These are phyloP conservation scores for Rhagoletis zephyria DNA, from an alignment of 1,140 invertebrate species.

Conservation along the genomic window DNA sequence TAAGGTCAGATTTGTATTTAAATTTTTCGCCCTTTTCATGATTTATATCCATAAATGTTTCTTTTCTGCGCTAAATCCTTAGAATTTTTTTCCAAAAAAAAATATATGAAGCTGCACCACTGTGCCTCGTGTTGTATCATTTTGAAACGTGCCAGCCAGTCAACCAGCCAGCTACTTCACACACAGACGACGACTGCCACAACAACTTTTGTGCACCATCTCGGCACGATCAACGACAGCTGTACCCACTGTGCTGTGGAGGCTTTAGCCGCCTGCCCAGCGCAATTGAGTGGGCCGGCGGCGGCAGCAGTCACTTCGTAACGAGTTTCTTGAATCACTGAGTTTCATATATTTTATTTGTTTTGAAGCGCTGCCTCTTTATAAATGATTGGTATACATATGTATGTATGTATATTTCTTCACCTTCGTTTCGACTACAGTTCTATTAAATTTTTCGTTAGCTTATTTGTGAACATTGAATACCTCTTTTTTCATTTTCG, in stretches of 20 bases:
- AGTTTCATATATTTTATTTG: background rate
- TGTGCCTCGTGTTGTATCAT: background rate
- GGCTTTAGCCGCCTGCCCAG: background rate
- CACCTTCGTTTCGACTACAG: background rate
- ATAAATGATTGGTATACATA: background rate
- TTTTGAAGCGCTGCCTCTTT: background rate
- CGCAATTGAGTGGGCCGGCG: background rate
- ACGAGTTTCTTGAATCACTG: background rate
- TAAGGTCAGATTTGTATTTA: no score
- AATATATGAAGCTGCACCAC: no score
- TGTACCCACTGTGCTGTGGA: background rate
- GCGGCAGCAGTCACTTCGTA: background rate
- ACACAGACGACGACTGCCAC: background rate
- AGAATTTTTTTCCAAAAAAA: no score
- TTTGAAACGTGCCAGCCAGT: slow-evolving; percentile 1
- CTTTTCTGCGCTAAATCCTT: no score
- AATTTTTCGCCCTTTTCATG: no score
- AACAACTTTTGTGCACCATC: no score
- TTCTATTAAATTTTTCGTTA: background rate
- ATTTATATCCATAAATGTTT: no score
- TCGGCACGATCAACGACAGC: no score
- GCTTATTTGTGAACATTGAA: background rate
- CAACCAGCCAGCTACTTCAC: background rate
- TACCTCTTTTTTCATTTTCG: background rate
- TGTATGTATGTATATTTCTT: background rate